Conservation (phyloP, 2,888 invertebrate species). For the Drosophila affinis region DNA sequence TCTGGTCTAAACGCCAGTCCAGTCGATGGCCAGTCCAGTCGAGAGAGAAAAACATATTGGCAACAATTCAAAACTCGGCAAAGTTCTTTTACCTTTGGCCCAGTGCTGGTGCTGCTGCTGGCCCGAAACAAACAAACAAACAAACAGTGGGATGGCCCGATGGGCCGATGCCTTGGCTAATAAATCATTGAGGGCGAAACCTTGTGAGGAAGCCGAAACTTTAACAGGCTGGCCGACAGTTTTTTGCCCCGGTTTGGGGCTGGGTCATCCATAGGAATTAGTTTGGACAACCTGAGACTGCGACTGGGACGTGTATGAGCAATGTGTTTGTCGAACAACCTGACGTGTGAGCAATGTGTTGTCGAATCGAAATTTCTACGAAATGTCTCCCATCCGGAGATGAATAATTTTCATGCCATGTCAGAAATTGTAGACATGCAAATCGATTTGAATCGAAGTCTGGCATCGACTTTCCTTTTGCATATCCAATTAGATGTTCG, state of each 20-base stretch:
- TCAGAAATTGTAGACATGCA: not conserved
- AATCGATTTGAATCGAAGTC: conserved; percentile 20
- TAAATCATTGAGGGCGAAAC: conserved; percentile 42
- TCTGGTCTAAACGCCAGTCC: conserved; percentile 17
- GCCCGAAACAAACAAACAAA: conserved; percentile 51
- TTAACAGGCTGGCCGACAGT: conserved; percentile 6
- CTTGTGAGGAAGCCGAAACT: conserved; percentile 41
- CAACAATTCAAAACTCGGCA: conserved; percentile 61
- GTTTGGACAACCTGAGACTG: conserved; percentile 22
- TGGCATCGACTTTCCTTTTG: conserved; percentile 6
- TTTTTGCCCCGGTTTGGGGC: not conserved
- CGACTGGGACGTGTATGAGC: conserved; percentile 11
- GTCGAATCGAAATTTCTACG: not conserved
- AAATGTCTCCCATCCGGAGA: not conserved
- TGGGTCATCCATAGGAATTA: conserved; percentile 14
- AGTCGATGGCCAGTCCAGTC: not conserved
- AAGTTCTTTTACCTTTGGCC: conserved; percentile 79
- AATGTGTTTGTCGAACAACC: not conserved
- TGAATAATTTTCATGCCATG: not conserved
- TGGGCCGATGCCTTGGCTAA: conserved; percentile 27
- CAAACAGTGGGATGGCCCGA: conserved; percentile 5
- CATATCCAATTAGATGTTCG: conserved; percentile 20
- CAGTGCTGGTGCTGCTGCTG: conserved; percentile 38
- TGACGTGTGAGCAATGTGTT: conserved; percentile 8
- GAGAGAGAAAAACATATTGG: conserved; percentile 57